These are phyloP conservation scores for Colinus virginianus DNA, from an alignment of 2,113 vertebrate genomes.

Conservation along the genomic window DNA sequence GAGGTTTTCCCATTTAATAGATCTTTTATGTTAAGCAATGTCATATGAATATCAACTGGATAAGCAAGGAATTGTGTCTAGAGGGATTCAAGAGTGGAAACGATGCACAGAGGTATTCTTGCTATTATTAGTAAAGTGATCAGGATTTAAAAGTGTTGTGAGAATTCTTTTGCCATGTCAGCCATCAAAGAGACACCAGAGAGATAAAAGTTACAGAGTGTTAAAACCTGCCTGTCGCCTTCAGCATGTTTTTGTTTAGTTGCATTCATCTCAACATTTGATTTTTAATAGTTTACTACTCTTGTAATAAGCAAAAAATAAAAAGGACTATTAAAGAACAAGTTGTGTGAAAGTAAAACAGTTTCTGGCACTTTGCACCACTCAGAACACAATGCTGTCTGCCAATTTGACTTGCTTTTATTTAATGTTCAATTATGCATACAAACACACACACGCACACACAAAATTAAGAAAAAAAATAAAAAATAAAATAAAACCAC, in stretches of 20 bases:
- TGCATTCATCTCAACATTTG: constrained; percentile 57
- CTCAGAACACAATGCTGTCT: constrained; percentile 33
- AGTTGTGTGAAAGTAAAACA: constrained; percentile 26
- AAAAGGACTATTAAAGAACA: constrained; percentile 58
- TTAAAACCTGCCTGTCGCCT: constrained; percentile 33
- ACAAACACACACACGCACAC: no score
- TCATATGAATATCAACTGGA: neutral
- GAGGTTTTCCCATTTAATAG: neutral
- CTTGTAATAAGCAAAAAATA: constrained; percentile 48
- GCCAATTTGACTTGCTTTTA: constrained; percentile 51
- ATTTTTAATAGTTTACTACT: constrained; percentile 60
- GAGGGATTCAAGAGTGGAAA: neutral
- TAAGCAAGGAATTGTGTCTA: neutral
- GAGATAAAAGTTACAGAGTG: constrained; percentile 55
- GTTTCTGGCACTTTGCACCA: constrained; percentile 23
- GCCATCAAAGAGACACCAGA: constrained; percentile 46
- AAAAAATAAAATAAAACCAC: neutral
- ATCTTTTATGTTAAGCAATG: neutral
- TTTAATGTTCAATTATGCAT: constrained; percentile 60
- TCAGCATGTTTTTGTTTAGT: constrained; percentile 63
- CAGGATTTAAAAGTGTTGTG: constrained; percentile 2
- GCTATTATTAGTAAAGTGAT: constrained; percentile 39
- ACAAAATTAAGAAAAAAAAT: neutral
- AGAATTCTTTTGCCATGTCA: constrained; percentile 60
- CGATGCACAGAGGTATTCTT: rapidly evolving